Percentiles rank a stretch among this genome's conserved stretches.
These are phyloP conservation scores for Origma solitaria DNA, from an alignment of 2,113 vertebrate genomes.

Conservation along the genomic window DNA sequence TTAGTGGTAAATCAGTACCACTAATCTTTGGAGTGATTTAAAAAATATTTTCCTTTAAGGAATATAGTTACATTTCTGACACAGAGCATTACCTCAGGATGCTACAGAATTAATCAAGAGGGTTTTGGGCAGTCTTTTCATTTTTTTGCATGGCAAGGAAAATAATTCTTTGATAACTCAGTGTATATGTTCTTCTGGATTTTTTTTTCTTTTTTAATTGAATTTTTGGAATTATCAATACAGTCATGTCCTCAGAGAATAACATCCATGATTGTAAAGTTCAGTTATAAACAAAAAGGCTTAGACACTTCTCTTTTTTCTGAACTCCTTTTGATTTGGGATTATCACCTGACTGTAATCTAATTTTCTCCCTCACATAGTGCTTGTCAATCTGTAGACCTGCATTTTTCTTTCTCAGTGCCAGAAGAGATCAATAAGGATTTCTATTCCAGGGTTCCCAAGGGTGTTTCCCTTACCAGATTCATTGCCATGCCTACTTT, in stretches of 20 bases:
- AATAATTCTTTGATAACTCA: not conserved
- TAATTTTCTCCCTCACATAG: not conserved
- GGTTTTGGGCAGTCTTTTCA: not conserved
- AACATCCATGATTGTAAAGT: not conserved
- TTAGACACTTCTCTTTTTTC: not conserved
- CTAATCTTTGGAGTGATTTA: not conserved
- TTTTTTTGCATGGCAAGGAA: not conserved
- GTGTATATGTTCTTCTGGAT: not conserved
- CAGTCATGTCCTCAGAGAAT: not conserved
- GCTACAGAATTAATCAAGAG: not conserved
- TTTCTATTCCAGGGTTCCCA: not conserved
- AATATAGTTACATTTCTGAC: not conserved
- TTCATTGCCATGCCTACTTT: not conserved
- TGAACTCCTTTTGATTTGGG: not conserved
- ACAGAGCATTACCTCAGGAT: not conserved
- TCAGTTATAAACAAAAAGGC: not conserved
- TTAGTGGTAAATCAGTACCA: not conserved
- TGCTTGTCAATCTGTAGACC: not conserved
- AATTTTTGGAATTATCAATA: not conserved
- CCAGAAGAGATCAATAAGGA: not conserved
- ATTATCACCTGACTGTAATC: not conserved
- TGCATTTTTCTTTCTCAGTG: not conserved
- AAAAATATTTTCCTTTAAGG: not conserved
- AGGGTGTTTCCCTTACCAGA: not conserved
- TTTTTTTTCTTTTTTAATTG: not conserved